Percentiles rank a stretch among this genome's conserved stretches.
Evolutionary conservation across 2,888 invertebrate genomes (phyloP).

Genomic region (Ditylenchus weischeri): DNA sequence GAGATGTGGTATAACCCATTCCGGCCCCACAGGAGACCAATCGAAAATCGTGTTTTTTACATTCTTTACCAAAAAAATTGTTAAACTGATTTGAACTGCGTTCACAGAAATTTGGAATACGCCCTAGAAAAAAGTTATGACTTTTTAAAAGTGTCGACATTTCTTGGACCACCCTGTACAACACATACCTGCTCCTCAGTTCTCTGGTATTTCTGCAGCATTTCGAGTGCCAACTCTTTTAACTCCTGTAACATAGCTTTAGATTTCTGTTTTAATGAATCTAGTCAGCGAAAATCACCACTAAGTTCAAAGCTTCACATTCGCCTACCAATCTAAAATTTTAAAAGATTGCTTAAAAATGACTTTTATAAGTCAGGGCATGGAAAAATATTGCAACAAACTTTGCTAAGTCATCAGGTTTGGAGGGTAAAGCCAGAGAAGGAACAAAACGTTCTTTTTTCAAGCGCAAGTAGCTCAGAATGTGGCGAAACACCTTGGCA

Average conservation of each 20-base stretch:
- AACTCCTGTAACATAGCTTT: slow-evolving; percentile 36
- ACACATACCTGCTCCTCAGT: slow-evolving; percentile 58
- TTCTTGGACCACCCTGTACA: too few species aligned
- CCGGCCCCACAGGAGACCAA: too few species aligned
- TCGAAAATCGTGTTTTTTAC: too few species aligned
- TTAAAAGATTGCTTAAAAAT: neutral
- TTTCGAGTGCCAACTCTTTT: slow-evolving; percentile 54
- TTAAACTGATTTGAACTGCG: too few species aligned
- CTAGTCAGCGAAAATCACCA: neutral
- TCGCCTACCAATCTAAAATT: slow-evolving; percentile 52
- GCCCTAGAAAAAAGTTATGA: too few species aligned
- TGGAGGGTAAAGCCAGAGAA: slow-evolving; percentile 55
- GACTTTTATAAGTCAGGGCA: neutral
- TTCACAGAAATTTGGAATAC: too few species aligned
- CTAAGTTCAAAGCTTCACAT: slow-evolving; percentile 56
- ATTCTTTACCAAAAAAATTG: too few species aligned
- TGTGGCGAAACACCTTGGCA: slow-evolving; percentile 93
- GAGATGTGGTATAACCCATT: too few species aligned
- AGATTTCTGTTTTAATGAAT: neutral
- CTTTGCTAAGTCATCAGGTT: slow-evolving; percentile 58
- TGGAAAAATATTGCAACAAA: slow-evolving; percentile 10
- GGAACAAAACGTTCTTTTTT: slow-evolving; percentile 65
- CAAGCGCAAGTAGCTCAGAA: slow-evolving; percentile 91
- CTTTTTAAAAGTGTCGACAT: too few species aligned
- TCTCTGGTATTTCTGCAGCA: slow-evolving; percentile 54